These are phyloP conservation scores for Bucco capensis DNA, from an alignment of 2,113 vertebrate genomes.

Conservation along the genomic window DNA sequence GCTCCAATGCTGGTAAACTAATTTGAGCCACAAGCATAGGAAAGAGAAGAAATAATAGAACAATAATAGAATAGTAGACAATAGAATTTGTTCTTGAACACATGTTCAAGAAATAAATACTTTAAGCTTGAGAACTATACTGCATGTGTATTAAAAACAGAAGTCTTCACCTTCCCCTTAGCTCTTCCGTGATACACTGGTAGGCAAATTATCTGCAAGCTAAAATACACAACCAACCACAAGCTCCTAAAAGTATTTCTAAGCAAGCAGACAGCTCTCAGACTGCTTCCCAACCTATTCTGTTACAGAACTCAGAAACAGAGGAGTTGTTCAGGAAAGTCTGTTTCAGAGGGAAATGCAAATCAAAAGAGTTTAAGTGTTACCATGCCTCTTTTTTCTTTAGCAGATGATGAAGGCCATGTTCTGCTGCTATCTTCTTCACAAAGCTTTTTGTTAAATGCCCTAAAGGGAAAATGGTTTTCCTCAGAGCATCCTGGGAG, in stretches of 20 bases:
- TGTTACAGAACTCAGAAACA: not conserved
- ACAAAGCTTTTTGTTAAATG: conserved; percentile 91
- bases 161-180: not conserved
- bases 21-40: not conserved
- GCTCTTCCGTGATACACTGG: not conserved
- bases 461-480: conserved; percentile 91
- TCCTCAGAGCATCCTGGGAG: conserved; percentile 86
- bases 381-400: conserved; percentile 91
- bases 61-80: no score
- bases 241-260: not conserved
- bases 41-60: not conserved
- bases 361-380: conserved; percentile 40
- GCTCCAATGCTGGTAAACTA: not conserved
- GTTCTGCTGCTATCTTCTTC: conserved; percentile 90
- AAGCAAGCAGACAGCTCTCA: not conserved
- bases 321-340: not conserved
- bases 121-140: not conserved
- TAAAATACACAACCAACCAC: not conserved
- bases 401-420: conserved; percentile 86
- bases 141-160: not conserved
- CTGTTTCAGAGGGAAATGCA: not conserved
- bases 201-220: not conserved
- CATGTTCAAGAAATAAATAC: not conserved
- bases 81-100: no score
- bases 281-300: not conserved